Base-by-base conservation (phyloP, 2,888 invertebrate species). In the Sminthurinus aureus region DNA sequence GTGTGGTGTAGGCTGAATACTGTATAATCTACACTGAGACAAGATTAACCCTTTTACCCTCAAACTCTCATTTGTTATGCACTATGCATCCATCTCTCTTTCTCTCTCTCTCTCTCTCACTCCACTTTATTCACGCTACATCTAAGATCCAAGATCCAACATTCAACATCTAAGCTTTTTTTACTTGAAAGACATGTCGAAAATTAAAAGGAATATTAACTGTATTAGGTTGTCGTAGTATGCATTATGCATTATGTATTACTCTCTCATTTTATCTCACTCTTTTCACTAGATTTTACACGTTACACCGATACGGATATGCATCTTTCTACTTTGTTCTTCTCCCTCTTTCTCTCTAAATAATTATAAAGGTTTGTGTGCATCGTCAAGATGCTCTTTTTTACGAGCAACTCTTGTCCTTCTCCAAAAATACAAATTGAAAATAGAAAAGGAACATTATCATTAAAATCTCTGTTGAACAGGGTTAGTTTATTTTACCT, bases 11-110 rank as follows among this genome's bases (percentile, higher is more conserved):
- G 22, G 67, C 20, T 67, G 67, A 66, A 66, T n/a, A 20, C 20
- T n/a, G n/a, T n/a, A n/a, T n/a, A n/a, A n/a, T n/a, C n/a, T 38
- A 6, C 6, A 38, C 38, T 38, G 83, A 86, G 84, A 84, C 84
- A 86, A 84, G 86, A 86, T 86, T 86, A 86, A 86, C 86, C 86
- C 85, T 71, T 84, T 84, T 85, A 84, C 86, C 85, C 86, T 83
- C 73, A 38, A 38, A 38, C 69, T 85, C 83, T 83, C 84, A 85
- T 86, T 85, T 84, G 86, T 86, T 86, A 85, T 83, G 81, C 81
- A 74, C 38, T 67, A 52, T 76, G 82, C 82, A 82, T 77, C 77
- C 76, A 82, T 67, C 2, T 69, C 1, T 58, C 58, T 58, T 20
- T 69, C 69, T 22, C 69, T 69, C 69, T 69, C 1, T 9, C 11